A percentile compares a stretch with the other conserved stretches of the same genome.
Evolutionary conservation across 2,888 invertebrate species (phyloP).

Genomic region (Bimastos eiseni): DNA sequence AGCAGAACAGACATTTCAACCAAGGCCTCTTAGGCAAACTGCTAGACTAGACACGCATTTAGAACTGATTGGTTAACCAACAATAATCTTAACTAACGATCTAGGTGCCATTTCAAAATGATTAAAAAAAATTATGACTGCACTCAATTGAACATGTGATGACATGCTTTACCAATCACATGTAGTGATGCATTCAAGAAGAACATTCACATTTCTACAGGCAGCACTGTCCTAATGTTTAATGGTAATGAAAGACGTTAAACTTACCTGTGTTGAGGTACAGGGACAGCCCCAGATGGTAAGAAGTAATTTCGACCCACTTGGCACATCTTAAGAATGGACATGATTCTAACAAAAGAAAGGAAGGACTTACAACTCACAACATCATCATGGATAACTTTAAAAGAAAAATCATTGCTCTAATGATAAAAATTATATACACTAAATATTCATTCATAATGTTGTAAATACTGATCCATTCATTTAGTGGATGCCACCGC

Average conservation of each 20-base stretch:
- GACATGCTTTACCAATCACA: neutral
- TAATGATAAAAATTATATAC: neutral
- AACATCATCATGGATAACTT: neutral
- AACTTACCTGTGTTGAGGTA: conserved; percentile 61
- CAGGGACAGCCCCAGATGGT: conserved; percentile 46
- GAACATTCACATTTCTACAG: neutral
- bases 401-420: neutral
- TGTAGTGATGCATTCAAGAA: neutral
- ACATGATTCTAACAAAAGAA: conserved; percentile 73
- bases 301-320: conserved; percentile 58
- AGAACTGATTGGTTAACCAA: too few relatives aligned
- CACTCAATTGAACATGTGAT: too few relatives aligned
- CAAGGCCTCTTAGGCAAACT: too few relatives aligned
- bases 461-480: neutral
- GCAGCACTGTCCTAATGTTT: too few relatives aligned
- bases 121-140: too few relatives aligned
- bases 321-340: conserved; percentile 63
- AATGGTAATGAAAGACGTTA: neutral
- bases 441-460: neutral
- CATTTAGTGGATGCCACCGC: neutral
- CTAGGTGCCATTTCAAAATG: too few relatives aligned
- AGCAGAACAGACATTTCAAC: too few relatives aligned
- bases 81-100: too few relatives aligned
- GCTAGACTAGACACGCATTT: too few relatives aligned
- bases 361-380: neutral